Evolutionary conservation across 2,888 invertebrate species (phyloP).

Genomic region (Meteorus cinctellus): DNA sequence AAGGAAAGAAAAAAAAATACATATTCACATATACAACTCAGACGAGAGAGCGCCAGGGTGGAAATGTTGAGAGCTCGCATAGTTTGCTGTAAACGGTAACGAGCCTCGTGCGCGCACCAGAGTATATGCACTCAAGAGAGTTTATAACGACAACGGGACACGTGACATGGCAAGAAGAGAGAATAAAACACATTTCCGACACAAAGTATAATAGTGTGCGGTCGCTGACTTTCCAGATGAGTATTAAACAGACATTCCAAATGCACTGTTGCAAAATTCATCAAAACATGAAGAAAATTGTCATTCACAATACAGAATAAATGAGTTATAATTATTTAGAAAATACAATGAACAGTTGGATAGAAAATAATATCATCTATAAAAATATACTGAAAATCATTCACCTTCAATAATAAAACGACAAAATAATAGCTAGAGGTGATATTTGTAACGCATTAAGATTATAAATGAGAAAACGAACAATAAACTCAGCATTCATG

Average conservation of each 20-base stretch:
- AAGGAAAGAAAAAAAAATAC: background rate
- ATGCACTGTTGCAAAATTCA: background rate
- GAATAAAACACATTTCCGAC: conserved; percentile 14
- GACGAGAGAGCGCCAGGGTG: background rate
- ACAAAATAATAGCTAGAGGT: too few relatives aligned
- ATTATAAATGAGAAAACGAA: too few relatives aligned
- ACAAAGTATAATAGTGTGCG: conserved; percentile 1
- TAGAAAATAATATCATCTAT: too few relatives aligned
- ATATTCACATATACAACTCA: background rate
- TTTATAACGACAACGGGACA: conserved; percentile 35
- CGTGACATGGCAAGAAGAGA: conserved; percentile 26
- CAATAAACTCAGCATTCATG: too few relatives aligned
- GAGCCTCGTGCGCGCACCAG: conserved; percentile 25
- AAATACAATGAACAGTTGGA: too few relatives aligned
- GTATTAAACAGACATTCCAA: background rate
- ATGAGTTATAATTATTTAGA: too few relatives aligned
- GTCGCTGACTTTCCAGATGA: background rate
- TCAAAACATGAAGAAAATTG: too few relatives aligned
- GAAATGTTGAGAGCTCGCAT: conserved; percentile 31
- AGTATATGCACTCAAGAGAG: conserved; percentile 32
- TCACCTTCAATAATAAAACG: too few relatives aligned
- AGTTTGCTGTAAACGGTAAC: conserved; percentile 33
- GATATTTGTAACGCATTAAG: too few relatives aligned
- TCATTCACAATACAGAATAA: too few relatives aligned
- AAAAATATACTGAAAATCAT: too few relatives aligned